Evolutionary conservation across 2,797 vertebrate species (phyloP).

Genomic region (Sarcoramphus papa): DNA sequence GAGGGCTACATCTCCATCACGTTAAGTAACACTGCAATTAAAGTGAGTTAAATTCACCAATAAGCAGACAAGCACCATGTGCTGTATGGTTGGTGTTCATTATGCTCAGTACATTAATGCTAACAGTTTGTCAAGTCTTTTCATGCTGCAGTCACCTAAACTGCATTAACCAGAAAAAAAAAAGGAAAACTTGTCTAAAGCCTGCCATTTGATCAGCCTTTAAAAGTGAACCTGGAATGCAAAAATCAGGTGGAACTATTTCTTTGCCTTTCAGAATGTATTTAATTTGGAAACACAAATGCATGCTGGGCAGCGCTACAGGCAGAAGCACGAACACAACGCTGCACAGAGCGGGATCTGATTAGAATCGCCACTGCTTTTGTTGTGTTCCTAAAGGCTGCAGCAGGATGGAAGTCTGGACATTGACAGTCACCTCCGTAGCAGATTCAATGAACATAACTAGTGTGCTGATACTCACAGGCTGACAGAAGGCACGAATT

Average conservation of each 20-base stretch:
- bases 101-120: conserved; percentile 68
- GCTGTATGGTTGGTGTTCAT: conserved; percentile 76
- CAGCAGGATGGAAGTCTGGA: background rate
- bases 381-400: background rate
- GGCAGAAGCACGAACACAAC: background rate
- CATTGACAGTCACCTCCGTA: background rate
- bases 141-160: conserved; percentile 10
- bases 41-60: conserved; percentile 69
- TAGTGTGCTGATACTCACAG: background rate
- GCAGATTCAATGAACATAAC: background rate
- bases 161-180: background rate
- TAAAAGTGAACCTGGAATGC: background rate
- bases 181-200: background rate
- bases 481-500: background rate
- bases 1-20: conserved; percentile 66
- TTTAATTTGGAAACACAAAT: background rate
- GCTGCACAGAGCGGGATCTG: background rate
- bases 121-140: conserved; percentile 57
- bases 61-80: conserved; percentile 84
- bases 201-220: background rate
- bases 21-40: conserved; percentile 68
- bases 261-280: background rate
- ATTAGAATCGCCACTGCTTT: background rate
- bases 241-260: background rate
- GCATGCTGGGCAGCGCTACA: background rate